Conservation (phyloP, 2,113 vertebrate genomes). For the Castor canadensis region DNA sequence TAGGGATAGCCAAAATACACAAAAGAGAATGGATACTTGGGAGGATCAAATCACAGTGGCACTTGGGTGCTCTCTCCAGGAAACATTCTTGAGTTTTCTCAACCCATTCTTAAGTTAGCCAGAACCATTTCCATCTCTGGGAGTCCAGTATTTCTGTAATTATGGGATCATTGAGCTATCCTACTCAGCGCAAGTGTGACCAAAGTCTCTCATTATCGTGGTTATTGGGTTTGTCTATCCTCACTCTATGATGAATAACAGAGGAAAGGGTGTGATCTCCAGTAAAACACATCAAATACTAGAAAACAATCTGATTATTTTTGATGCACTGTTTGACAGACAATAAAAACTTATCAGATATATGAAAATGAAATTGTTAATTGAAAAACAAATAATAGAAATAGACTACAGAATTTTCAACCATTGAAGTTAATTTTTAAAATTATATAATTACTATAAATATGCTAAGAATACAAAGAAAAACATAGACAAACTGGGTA, state of each 20-base stretch:
- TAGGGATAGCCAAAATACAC: neutral
- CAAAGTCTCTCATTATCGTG: neutral
- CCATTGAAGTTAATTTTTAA: neutral
- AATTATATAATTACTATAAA: neutral
- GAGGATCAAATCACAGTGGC: neutral
- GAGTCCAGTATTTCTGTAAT: neutral
- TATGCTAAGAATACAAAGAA: neutral
- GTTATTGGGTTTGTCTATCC: neutral
- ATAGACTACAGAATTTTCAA: neutral
- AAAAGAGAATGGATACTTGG: neutral
- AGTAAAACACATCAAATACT: neutral
- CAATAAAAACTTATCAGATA: neutral
- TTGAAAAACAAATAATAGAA: neutral
- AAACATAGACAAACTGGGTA: neutral
- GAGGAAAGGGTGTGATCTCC: neutral
- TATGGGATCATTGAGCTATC: neutral
- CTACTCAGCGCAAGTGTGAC: no score
- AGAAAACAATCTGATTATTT: neutral
- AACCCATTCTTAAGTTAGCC: neutral
- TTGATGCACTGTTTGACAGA: neutral
- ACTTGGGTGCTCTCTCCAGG: accelerated
- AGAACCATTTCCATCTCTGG: neutral
- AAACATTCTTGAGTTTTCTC: neutral
- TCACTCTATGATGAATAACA: neutral
- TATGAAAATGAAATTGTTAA: neutral